phyloP scores from a whole-genome alignment of 2,888 invertebrate genomes.

The Tiliacea citrago region DNA sequence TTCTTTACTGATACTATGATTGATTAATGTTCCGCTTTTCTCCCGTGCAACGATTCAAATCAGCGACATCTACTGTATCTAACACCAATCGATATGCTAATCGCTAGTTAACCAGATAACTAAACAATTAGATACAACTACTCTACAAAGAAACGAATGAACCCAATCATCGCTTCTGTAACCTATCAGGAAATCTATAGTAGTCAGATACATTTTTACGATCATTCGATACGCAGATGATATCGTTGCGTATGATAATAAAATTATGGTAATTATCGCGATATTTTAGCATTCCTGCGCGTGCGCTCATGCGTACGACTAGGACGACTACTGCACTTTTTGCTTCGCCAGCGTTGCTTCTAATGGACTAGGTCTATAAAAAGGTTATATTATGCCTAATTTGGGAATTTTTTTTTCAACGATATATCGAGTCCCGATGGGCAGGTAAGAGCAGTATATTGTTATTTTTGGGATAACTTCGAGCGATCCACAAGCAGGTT shows the following conservation, averaged over 20 bases:
- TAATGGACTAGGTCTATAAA: conserved; percentile 51
- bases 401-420: conserved; percentile 4
- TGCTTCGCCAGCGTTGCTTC: conserved; percentile 27
- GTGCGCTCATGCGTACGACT: conserved; percentile 49
- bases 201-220: conserved; percentile 14
- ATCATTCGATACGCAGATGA: conserved; percentile 44
- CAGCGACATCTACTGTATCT: background rate
- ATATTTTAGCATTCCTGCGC: conserved; percentile 48
- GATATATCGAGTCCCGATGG: background rate
- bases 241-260: conserved; percentile 55
- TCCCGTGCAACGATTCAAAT: background rate
- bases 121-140: conserved; percentile 1
- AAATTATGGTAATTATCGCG: conserved; percentile 53
- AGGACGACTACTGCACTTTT: conserved; percentile 52
- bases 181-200: conserved; percentile 17
- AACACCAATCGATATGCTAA: conserved; percentile 8
- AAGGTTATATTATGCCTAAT: conserved; percentile 45
- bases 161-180: background rate
- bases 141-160: conserved; percentile 10
- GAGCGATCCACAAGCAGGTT: background rate
- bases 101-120: background rate
- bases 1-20: background rate
- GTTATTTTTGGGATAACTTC: background rate
- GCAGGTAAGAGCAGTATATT: background rate
- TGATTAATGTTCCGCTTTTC: background rate